Base-by-base conservation (phyloP, 2,113 vertebrate genomes). In the Haemorhous mexicanus region DNA sequence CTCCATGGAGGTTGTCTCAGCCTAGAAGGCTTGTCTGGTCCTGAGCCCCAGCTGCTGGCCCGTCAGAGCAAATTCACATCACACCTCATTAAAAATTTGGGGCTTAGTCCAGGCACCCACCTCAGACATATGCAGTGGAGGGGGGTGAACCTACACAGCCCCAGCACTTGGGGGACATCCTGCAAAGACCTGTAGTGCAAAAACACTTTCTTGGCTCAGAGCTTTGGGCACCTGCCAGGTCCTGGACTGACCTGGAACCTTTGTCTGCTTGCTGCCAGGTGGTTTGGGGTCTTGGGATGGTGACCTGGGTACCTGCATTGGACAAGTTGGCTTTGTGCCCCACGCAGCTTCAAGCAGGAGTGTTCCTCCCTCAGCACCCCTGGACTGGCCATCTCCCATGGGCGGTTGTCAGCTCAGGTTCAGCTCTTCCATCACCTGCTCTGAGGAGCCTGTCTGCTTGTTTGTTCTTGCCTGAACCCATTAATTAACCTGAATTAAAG, bases 401-500 rank as follows among this genome's bases (percentile, higher is more conserved):
- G 91, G 95, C 20, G 1, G 26, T 7, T 97, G 94, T 95, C 93
- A 92, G 68, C 63, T 80, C 0, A 0, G 35, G 68, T 91, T 94
- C 67, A 50, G 20, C 46, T 95, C 90, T 88, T 41, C 46, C 37
- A 13, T 49, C 10, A 6, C 50, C 47, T 67, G 79, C 75, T 93
- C 64, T 3, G 2, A 70, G 92, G 62, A 87, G 86, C 10, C 79
- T 70, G 74, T 58, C 84, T 84, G 76, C 90, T 77, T 94, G 85
- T 90, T 93, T 90, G 33, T 56, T 95, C 95, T 93, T 93, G 90
- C 82, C 81, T 75, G 55, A 83, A 52, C 79, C 61, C 41, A 55
- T 95, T 90, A 90, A 92, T 95, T 94, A 92, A 93, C 72, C 85
- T 50, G 49, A 92, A 93, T 84, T 92, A 90, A 95, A 86, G 87